These are phyloP conservation scores for Physella acuta DNA, from an alignment of 1,140 invertebrate species.

Conservation along the genomic window DNA sequence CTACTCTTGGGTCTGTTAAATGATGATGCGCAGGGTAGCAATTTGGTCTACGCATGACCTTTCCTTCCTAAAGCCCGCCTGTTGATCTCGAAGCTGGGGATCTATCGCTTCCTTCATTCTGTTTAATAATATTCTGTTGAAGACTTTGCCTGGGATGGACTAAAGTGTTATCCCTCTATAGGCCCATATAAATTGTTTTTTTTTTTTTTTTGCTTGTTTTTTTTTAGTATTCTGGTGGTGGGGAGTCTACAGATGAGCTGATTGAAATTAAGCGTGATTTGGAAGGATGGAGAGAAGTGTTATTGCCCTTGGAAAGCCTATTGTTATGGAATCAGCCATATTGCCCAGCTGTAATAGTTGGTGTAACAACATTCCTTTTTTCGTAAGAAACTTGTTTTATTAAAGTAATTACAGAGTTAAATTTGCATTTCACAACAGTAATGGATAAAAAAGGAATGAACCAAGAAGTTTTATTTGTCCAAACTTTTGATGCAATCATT, in stretches of 20 bases:
- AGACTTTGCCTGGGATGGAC: too few relatives aligned
- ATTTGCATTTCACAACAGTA: neutral
- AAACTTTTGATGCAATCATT: neutral
- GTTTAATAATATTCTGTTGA: too few relatives aligned
- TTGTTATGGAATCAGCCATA: conserved; percentile 81
- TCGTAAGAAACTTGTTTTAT: conserved; percentile 57
- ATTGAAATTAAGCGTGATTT: conserved; percentile 74
- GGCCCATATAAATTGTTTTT: too few relatives aligned
- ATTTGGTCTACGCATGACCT: too few relatives aligned
- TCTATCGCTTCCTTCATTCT: too few relatives aligned
- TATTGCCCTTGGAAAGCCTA: conserved; percentile 73
- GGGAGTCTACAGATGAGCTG: conserved; percentile 68
- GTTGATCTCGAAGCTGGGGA: too few relatives aligned
- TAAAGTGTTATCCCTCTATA: too few relatives aligned
- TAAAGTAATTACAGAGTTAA: neutral
- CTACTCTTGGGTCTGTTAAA: too few relatives aligned
- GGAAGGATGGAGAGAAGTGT: conserved; percentile 79
- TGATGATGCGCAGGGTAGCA: too few relatives aligned
- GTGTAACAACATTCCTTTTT: conserved; percentile 69
- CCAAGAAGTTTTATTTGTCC: neutral
- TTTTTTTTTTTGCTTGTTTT: neutral
- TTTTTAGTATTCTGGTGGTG: conserved; percentile 6
- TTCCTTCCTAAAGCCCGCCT: too few relatives aligned
- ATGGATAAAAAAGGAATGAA: neutral
- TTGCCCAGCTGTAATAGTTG: conserved; percentile 75